phyloP scores from a whole-genome alignment of 2,113 vertebrate genomes.

The Helogale parvula region DNA sequence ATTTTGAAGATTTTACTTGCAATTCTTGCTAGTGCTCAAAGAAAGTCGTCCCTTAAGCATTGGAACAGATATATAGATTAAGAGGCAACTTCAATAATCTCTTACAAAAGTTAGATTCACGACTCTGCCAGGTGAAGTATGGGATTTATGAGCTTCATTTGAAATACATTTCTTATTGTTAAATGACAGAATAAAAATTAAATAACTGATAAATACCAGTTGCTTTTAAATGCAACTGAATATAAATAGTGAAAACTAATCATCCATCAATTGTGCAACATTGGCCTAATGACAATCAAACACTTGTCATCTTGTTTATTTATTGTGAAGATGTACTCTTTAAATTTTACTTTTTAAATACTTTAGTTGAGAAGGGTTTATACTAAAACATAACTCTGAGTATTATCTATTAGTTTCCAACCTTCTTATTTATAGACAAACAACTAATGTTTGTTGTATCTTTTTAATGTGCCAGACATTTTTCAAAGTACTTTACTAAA shows the following conservation, averaged over 20 bases:
- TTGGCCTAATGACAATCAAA: background rate
- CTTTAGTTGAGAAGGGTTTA: background rate
- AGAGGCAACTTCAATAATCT: background rate
- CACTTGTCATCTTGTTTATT: background rate
- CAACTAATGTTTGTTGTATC: background rate
- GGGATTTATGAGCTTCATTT: background rate
- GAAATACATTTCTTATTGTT: background rate
- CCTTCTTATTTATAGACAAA: background rate
- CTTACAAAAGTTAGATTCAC: background rate
- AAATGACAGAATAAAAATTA: background rate
- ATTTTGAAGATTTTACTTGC: background rate
- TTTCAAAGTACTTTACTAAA: background rate
- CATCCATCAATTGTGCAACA: background rate
- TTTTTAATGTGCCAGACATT: background rate
- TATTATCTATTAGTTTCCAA: background rate
- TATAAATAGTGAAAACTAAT: constrained; percentile 16
- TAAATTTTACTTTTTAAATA: background rate
- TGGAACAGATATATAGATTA: background rate
- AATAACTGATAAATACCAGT: background rate
- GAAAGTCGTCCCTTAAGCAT: background rate
- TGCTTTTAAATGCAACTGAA: background rate
- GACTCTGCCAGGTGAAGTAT: background rate
- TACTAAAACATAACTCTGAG: background rate
- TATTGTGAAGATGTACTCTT: background rate
- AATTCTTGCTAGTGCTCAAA: background rate